Evolutionary conservation across 1,140 invertebrate genomes (phyloP), one percentile per base, ranked within the genome.

Genomic region (Leptinotarsa undecemlineata): DNA sequence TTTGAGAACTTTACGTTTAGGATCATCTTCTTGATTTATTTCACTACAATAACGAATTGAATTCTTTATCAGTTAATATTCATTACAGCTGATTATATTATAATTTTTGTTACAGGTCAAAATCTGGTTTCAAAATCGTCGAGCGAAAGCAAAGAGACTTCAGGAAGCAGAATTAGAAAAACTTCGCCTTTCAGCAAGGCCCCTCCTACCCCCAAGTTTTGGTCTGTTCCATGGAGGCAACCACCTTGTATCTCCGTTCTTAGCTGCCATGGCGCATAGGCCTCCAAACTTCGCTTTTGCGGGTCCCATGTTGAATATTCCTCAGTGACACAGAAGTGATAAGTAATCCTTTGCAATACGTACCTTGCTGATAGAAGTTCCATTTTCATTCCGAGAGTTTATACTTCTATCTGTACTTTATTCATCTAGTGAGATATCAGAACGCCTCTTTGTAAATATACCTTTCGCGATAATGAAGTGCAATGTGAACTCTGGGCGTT

Each of bases 51-150:
- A 33, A 42, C 6, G 5, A 33, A 33, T 33, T 33, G 5, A 1
- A 33, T 33, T 33, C 33, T 11, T 6, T 11, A 11, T 33, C 6
- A 8, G 11, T 42, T 11, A 1, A 42, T 42, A 42, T 42, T 42
- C 8, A 42, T 33, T 8, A 33, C 33, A 33, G 33, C 33, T 33
- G 11, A 5, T 33, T 11, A 8, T 11, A 42, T 42, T 42, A 42
- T 42, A 3, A 42, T 42, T 82, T 81, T 85, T 82, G 76, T 88
- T 87, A 57, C 88, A 94, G 91, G 94, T 96, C 71, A 98, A 98
- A 90, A 98, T 98, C 80, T 98, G 96, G 96, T 98, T 98, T 85
- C 96, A 98, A 91, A 98, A 98, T 85, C 90, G 96, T 8, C 87
- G 96, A 61, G 96, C 96, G 68, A 98, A 98, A 86, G 94, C 95